Base-by-base conservation (phyloP, 2,888 invertebrate species). In the Brachylomia viminalis region DNA sequence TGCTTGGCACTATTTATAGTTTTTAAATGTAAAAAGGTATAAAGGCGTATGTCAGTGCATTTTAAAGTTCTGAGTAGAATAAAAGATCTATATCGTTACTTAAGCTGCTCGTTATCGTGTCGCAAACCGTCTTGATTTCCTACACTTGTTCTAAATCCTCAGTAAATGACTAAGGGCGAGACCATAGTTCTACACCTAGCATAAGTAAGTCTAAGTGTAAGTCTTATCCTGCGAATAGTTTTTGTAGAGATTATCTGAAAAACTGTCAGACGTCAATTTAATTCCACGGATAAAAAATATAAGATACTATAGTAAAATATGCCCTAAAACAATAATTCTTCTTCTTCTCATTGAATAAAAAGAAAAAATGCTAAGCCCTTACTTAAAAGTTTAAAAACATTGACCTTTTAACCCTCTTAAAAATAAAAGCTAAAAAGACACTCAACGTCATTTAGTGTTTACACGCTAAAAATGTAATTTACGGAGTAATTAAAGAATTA, bases 401-500 rank as follows among this genome's bases (percentile, higher is more conserved):
- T 42, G 42, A 59, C 27, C 61, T 75, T 82, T 72, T 68, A 47
- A 73, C 27, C 64, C 64, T 49, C n/a, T 52, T 52, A 49, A 67
- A 69, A 75, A 64, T 68, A 68, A 68, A 61, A 62, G n/a, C 64
- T 54, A 64, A 68, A 72, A 76, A 65, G 62, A 64, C 67, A 64
- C 65, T 71, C 13, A 62, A 52, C n/a, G 38, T 56, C 69, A 71
- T 81, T 79, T 70, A 82, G 77, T 79, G 84, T 74, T 74, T 67
- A 87, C 79, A 73, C 62, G 61, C 56, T 82, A 77, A 86, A 81
- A 86, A 80, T 76, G 75, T 79, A 80, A 80, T 85, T 87, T 83
- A 45, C 72, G n/a, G 72, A 76, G 77, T 86, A 79, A 84, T 88
- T 84, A 81, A 85, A 82, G 80, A 78, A 80, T 87, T 80, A 87